phyloP scores from a whole-genome alignment of 1,140 invertebrate species.

The Stenopsyche tienmushanensis region DNA sequence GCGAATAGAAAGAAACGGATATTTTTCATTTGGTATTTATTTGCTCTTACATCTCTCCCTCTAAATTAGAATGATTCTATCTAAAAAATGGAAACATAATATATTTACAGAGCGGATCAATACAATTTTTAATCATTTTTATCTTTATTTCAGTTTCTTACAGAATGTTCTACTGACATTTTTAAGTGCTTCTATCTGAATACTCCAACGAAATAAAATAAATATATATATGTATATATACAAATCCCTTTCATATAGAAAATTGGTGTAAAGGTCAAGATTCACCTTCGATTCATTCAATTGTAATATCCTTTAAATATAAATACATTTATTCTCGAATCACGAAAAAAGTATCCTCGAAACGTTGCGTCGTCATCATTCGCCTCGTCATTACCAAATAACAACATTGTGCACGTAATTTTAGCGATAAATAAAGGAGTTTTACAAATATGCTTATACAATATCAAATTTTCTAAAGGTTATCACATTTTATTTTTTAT shows the following conservation, averaged over 20 bases:
- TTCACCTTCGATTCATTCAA: neutral
- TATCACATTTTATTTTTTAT: conserved; percentile 40
- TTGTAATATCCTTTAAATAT: too few relatives aligned
- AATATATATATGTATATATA: neutral
- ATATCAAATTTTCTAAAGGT: conserved; percentile 35
- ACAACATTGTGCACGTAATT: conserved; percentile 17
- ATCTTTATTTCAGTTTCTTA: neutral
- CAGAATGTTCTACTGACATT: neutral
- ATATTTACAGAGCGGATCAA: neutral
- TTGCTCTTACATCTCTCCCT: too few relatives aligned
- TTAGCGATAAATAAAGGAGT: conserved; percentile 21
- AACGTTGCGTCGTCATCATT: neutral
- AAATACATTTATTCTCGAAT: too few relatives aligned
- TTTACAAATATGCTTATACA: conserved; percentile 26
- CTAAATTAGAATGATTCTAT: too few relatives aligned
- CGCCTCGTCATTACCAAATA: conserved; percentile 9
- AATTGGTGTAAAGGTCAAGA: neutral
- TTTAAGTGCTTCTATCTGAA: too few relatives aligned
- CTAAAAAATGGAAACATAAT: neutral
- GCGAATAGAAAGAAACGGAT: neutral
- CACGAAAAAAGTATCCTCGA: neutral
- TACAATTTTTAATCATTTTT: neutral
- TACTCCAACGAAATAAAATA: neutral
- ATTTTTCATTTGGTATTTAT: neutral
- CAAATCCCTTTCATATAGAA: neutral